A percentile compares a stretch with the other conserved stretches of the same genome.
Evolutionary conservation across 2,797 vertebrate genomes (phyloP).

Genomic region (Channa striata): DNA sequence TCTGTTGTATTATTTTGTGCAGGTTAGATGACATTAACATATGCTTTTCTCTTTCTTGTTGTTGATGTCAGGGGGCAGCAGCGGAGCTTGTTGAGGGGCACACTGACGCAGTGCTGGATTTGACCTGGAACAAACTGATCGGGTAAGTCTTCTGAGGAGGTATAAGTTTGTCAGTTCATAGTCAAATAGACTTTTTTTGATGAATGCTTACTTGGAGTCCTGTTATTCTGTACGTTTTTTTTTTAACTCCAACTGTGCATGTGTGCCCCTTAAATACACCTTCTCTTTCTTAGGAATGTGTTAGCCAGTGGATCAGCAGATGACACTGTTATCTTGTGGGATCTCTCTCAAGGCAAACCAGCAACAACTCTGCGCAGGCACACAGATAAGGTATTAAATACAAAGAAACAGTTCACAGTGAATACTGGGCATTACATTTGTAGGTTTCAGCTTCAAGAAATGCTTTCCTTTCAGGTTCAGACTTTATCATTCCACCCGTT

Average conservation of each 20-base stretch:
- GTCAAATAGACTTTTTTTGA: not conserved
- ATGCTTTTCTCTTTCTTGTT: not conserved
- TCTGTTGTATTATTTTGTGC: not conserved
- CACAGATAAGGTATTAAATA: conserved; percentile 90
- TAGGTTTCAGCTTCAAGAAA: not conserved
- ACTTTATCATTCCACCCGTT: conserved; percentile 95
- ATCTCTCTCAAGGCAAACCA: conserved; percentile 89
- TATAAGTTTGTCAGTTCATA: not conserved
- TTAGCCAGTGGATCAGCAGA: conserved; percentile 96
- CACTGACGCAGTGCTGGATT: conserved; percentile 92
- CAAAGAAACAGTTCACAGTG: not conserved
- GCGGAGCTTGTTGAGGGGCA: conserved; percentile 88
- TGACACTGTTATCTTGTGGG: conserved; percentile 92
- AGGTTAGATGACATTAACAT: not conserved
- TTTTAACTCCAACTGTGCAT: not conserved
- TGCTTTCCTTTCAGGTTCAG: conserved; percentile 87
- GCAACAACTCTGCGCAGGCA: conserved; percentile 89
- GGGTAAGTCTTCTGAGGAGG: conserved; percentile 81
- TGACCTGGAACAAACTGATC: conserved; percentile 95
- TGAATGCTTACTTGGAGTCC: not conserved
- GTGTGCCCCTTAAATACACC: not conserved
- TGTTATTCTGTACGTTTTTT: not conserved
- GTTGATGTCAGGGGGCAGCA: conserved; percentile 74
- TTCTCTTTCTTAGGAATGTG: conserved; percentile 85
- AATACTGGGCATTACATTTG: not conserved